These are phyloP conservation scores for Synanthedon andrenaeformis DNA, from an alignment of 2,888 invertebrate species.

Conservation along the genomic window DNA sequence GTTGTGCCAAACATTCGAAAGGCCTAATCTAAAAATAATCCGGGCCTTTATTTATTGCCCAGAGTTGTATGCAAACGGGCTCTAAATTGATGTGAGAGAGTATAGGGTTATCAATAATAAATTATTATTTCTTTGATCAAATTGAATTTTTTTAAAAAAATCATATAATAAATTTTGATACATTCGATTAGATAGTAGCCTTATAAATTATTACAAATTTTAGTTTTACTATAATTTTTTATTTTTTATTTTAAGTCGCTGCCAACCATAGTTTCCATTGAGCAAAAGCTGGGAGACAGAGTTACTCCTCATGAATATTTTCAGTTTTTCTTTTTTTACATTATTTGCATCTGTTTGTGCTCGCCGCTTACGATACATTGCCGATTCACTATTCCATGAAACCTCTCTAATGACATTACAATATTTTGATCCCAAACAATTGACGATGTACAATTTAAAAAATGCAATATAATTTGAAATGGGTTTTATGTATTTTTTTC, in stretches of 20 bases:
- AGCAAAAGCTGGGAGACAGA: constrained; percentile 21
- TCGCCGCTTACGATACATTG: constrained; percentile 38
- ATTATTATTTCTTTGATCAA: not conserved
- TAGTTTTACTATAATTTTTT: not conserved
- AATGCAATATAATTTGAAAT: too few relatives aligned
- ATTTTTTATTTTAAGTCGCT: not conserved
- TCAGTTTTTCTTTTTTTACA: constrained; percentile 39
- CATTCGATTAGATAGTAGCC: too few relatives aligned
- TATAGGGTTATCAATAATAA: constrained; percentile 25
- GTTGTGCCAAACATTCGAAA: constrained; percentile 5
- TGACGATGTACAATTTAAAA: not conserved
- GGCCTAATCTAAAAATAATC: constrained; percentile 7
- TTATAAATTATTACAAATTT: too few relatives aligned
- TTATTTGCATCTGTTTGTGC: constrained; percentile 48
- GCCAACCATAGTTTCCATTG: constrained; percentile 15
- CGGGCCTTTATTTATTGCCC: constrained; percentile 42
- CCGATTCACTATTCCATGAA: constrained; percentile 14
- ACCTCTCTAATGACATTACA: constrained; percentile 37
- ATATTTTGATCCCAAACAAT: constrained; percentile 20
- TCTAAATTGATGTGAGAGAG: constrained; percentile 31
- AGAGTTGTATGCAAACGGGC: constrained; percentile 47
- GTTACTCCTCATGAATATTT: constrained; percentile 49
- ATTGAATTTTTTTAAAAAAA: too few relatives aligned
- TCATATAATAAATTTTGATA: too few relatives aligned
- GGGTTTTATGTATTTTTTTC: too few relatives aligned